phyloP scores from a whole-genome alignment of 2,888 invertebrate species.

The Blastobasis lacticolella region DNA sequence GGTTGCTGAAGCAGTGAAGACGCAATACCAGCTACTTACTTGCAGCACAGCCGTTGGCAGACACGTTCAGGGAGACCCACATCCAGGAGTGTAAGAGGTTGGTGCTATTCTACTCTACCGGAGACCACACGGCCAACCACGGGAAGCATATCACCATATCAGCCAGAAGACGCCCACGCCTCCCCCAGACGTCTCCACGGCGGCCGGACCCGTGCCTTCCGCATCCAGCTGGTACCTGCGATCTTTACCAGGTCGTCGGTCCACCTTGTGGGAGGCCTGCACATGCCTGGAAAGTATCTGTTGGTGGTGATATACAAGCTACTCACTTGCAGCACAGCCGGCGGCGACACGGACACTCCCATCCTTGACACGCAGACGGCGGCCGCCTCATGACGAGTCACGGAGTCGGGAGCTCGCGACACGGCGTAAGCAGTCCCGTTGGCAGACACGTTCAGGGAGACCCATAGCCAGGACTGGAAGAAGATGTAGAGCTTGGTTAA shows the following conservation, averaged over 20 bases:
- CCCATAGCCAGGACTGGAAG: conserved; percentile 81
- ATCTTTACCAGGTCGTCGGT: not conserved
- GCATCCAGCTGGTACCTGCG: too few species aligned
- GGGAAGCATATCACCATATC: too few species aligned
- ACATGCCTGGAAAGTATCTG: not conserved
- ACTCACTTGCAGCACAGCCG: conserved; percentile 79
- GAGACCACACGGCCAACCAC: too few species aligned
- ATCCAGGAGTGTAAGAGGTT: too few species aligned
- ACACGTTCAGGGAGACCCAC: too few species aligned
- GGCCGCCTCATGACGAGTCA: conserved; percentile 54
- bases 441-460: conserved; percentile 47
- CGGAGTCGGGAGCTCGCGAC: conserved; percentile 54
- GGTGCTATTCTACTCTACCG: too few species aligned
- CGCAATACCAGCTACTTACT: too few species aligned
- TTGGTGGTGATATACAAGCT: not conserved
- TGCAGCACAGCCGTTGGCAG: too few species aligned
- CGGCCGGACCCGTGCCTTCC: too few species aligned
- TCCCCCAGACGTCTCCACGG: too few species aligned
- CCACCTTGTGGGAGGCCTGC: not conserved
- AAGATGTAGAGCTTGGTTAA: conserved; percentile 21
- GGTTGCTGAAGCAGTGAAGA: too few species aligned
- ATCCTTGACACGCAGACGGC: conserved; percentile 52
- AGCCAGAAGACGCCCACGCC: too few species aligned
- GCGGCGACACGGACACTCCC: conserved; percentile 53
- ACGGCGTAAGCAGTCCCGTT: conserved; percentile 30